Percentiles rank a stretch among this genome's conserved stretches.
Conservation (phyloP, 2,888 invertebrate species). For the Frankliniella fusca region DNA sequence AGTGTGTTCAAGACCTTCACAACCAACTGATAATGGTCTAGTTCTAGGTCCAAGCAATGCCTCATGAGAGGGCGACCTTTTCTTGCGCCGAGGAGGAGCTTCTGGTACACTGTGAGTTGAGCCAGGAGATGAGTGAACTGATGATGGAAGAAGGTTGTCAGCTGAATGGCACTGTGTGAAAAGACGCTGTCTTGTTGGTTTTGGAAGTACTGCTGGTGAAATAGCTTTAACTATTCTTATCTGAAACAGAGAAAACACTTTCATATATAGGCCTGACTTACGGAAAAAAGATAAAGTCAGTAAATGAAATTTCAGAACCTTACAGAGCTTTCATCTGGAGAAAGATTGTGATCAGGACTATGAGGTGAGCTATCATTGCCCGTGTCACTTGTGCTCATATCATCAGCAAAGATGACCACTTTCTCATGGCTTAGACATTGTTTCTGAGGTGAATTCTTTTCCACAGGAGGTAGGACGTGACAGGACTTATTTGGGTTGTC, state of each 20-base stretch:
- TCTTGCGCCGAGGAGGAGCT: conserved; percentile 38
- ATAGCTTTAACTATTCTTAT: not conserved
- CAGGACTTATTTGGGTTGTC: not conserved
- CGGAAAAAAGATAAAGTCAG: not conserved
- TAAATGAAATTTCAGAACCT: not conserved
- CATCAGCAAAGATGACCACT: conserved; percentile 3
- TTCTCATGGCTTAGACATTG: not conserved
- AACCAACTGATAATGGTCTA: not conserved
- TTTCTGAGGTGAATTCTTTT: not conserved
- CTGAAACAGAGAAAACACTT: not conserved
- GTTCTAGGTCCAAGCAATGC: conserved; percentile 34
- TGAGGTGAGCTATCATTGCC: conserved; percentile 2
- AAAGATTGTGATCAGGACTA: not conserved
- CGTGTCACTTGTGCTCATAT: conserved; percentile 8
- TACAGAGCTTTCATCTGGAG: not conserved
- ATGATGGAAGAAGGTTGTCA: not conserved
- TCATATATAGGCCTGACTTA: not conserved
- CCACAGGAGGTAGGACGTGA: not conserved
- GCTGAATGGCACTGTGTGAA: conserved; percentile 13
- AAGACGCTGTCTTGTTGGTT: not conserved
- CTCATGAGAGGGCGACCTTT: conserved; percentile 46
- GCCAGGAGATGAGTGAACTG: conserved; percentile 36
- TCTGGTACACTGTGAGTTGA: conserved; percentile 40
- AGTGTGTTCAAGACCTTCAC: conserved; percentile 3
- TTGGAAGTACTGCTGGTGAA: not conserved